Percentiles rank a stretch among this genome's conserved stretches.
Evolutionary conservation across 2,113 vertebrate genomes (phyloP).

Genomic region (Herpetotheres cachinnans): DNA sequence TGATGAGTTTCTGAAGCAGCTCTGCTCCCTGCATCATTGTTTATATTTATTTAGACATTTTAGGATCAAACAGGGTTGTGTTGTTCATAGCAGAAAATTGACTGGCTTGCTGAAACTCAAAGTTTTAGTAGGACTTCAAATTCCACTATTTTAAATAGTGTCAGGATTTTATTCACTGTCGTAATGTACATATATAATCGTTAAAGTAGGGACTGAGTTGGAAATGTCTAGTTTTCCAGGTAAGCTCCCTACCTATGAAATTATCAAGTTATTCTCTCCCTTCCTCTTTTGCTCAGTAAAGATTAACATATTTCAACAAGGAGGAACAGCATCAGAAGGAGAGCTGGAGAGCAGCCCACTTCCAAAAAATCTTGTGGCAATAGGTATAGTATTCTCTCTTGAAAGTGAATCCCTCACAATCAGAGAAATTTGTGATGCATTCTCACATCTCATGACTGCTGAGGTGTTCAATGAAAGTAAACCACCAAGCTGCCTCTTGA

Average conservation of each 20-base stretch:
- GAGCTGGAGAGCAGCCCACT: not conserved
- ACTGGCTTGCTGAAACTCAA: not conserved
- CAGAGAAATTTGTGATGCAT: not conserved
- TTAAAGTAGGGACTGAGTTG: not conserved
- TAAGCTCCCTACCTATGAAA: not conserved
- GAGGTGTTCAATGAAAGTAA: not conserved
- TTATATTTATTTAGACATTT: not conserved
- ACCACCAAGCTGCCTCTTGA: not conserved
- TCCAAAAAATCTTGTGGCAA: not conserved
- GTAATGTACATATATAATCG: not conserved
- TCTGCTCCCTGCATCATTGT: not conserved
- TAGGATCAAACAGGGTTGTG: not conserved
- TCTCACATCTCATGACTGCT: not conserved
- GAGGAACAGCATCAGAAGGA: not conserved
- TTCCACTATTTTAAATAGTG: not conserved
- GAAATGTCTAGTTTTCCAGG: not conserved
- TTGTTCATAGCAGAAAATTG: not conserved
- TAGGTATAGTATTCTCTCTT: not conserved
- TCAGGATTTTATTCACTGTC: not conserved
- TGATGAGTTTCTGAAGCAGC: not conserved
- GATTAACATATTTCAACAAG: not conserved
- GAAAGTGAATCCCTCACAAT: not conserved
- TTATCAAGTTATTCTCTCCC: not conserved
- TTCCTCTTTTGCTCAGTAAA: not conserved
- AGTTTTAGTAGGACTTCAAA: not conserved